Evolutionary conservation across 2,797 vertebrate species (phyloP), one percentile per base, ranked within the genome.

Genomic region (Garrulus glandarius): DNA sequence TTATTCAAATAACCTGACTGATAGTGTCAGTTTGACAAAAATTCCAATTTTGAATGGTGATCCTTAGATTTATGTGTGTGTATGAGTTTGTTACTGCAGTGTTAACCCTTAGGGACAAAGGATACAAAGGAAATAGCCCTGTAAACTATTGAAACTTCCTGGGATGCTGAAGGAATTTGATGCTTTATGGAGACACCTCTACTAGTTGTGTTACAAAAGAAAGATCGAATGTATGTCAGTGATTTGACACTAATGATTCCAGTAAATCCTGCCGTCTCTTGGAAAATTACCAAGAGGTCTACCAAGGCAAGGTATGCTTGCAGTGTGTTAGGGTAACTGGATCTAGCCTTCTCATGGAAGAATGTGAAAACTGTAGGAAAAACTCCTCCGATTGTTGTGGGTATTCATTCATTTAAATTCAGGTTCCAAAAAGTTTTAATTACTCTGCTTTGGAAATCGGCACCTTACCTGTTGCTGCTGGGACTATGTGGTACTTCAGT

Each of bases 1-100:
- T 91, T 84, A 76, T 47, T 91, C 15, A 88, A 53, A 60, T 95
- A 84, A 52, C 68, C 44, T 87, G 52, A 34, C 50, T 68, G 56
- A 43, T 57, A 53, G 24, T 43, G 44, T 75, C 44, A 64, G 11
- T 77, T 84, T 80, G 79, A 70, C 53, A 83, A 89, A 82, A 90
- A 43, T 9, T 67, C 32, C 53, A 37, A 26, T 70, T 92, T 84
- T 61, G 56, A 64, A 47, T 68, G 49, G 52, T 86, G 39, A 44
- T 78, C 13, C 19, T 53, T 77, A 74, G n/a, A 57, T 75, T 72
- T 88, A 43, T 79, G 10, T 77, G 27, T 37, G 1, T 34, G 3
- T 46, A 46, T 39, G 13, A 5, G 0, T 76, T 76, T 82, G 29
- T 83, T 88, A 27, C 29, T 71, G 50, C 30, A 81, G 43, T 11